phyloP scores from a whole-genome alignment of 30 jellyfish, hydroid and myxozoan genomes.

The Aurelia sp. region DNA sequence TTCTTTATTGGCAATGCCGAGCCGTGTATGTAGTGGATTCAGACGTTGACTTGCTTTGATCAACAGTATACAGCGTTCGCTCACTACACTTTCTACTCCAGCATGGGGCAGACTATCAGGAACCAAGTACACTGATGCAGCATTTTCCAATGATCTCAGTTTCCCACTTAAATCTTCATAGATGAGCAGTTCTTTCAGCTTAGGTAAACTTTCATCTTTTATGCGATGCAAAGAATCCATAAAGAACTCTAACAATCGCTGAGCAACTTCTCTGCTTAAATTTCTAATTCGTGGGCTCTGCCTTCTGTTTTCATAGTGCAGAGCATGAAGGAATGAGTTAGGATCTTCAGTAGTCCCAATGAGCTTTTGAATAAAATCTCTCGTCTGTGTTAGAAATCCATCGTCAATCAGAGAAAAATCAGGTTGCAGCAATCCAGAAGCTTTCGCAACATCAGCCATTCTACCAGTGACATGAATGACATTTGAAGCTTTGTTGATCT shows the following conservation, averaged over 20 bases:
- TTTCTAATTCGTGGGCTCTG: neutral
- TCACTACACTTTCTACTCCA: conserved; percentile 41
- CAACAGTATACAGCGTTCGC: neutral
- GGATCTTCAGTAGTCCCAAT: conserved; percentile 9
- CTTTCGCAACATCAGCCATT: conserved; percentile 3
- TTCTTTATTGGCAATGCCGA: conserved; percentile 14
- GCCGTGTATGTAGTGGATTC: neutral
- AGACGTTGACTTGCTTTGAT: neutral
- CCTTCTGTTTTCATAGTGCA: neutral
- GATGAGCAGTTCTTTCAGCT: conserved; percentile 11
- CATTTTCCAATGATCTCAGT: conserved; percentile 1
- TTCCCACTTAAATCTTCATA: conserved; percentile 40
- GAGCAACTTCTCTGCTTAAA: neutral
- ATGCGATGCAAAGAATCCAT: neutral
- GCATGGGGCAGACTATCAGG: conserved; percentile 26
- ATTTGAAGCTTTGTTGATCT: neutral
- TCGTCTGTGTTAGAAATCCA: neutral
- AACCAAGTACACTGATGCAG: conserved; percentile 12
- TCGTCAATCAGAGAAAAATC: neutral
- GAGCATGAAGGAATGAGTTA: conserved; percentile 16
- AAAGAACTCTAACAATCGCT: conserved; percentile 2
- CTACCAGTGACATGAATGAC: neutral
- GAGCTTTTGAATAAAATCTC: neutral
- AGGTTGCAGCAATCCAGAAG: conserved; percentile 16
- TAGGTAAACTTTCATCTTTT: neutral